phyloP scores from a whole-genome alignment of 2,888 invertebrate genomes.

The Drosophila colorata region DNA sequence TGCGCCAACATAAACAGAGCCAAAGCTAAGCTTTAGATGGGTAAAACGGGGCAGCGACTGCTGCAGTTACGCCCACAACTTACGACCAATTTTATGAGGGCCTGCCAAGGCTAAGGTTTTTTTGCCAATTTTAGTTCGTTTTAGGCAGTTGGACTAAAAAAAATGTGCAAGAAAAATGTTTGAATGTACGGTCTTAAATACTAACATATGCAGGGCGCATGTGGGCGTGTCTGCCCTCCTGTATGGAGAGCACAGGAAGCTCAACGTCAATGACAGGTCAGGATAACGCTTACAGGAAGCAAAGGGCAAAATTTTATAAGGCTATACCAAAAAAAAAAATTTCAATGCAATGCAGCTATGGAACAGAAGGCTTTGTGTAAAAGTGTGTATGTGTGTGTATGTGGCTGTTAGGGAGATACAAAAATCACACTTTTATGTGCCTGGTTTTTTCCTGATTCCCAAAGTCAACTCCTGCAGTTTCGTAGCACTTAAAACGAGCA shows the following conservation, averaged over 20 bases:
- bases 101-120: conserved; percentile 40
- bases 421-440: conserved; percentile 25
- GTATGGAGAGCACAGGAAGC: conserved; percentile 54
- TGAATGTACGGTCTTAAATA: conserved; percentile 45
- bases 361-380: not conserved
- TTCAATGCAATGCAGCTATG: not conserved
- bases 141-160: conserved; percentile 3
- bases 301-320: conserved; percentile 69
- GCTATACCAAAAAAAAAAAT: conserved; percentile 21
- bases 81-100: conserved; percentile 57
- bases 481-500: conserved; percentile 44
- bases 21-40: conserved; percentile 46
- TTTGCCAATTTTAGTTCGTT: conserved; percentile 46
- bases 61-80: conserved; percentile 64
- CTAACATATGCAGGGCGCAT: conserved; percentile 56
- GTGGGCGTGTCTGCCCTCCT: conserved; percentile 14
- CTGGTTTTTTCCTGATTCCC: conserved; percentile 12
- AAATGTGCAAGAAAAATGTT: conserved; percentile 14
- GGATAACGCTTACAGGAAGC: conserved; percentile 72
- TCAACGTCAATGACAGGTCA: conserved; percentile 46
- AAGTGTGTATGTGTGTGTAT: not conserved
- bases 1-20: conserved; percentile 62
- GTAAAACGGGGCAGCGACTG: conserved; percentile 25
- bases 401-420: conserved; percentile 3
- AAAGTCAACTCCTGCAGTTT: conserved; percentile 10